Evolutionary conservation across 2,797 vertebrate genomes (phyloP).

Genomic region (Microctenopoma lineatum): DNA sequence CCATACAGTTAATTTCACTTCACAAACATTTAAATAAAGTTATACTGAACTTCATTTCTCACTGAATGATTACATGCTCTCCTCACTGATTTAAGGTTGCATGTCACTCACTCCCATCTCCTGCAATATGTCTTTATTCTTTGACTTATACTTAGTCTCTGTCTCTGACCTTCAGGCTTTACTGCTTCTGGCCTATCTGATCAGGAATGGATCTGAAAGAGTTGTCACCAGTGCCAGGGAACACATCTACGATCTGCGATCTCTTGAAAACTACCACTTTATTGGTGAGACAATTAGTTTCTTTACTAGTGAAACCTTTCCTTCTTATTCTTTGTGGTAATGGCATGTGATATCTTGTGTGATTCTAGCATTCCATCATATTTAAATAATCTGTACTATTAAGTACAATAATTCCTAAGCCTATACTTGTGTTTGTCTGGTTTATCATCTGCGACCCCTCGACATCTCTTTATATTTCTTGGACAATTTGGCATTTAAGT

Average conservation of each 20-base stretch:
- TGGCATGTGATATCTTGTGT: not conserved
- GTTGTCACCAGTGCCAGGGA: slow-evolving; percentile 99
- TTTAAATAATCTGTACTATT: too few relatives aligned
- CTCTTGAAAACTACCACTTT: slow-evolving; percentile 99
- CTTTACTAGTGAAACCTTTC: not conserved
- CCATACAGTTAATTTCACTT: too few relatives aligned
- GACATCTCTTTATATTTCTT: too few relatives aligned
- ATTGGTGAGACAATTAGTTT: slow-evolving; percentile 84
- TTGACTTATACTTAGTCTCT: slow-evolving; percentile 28
- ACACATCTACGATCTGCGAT: slow-evolving; percentile 99
- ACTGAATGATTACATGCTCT: not conserved
- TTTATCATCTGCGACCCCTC: too few relatives aligned
- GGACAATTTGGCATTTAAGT: not conserved
- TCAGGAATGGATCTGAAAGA: slow-evolving; percentile 98
- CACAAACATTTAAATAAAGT: too few relatives aligned
- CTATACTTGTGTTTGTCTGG: too few relatives aligned
- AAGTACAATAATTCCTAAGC: too few relatives aligned
- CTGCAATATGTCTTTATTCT: not conserved
- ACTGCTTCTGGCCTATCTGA: slow-evolving; percentile 97
- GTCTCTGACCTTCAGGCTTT: slow-evolving; percentile 86
- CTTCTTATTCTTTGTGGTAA: not conserved
- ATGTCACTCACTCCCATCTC: not conserved
- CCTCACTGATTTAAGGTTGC: not conserved
- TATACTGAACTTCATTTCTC: not conserved
- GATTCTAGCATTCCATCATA: too few relatives aligned